Conservation (phyloP, 1,140 invertebrate genomes). For the Panonychus citri region DNA sequence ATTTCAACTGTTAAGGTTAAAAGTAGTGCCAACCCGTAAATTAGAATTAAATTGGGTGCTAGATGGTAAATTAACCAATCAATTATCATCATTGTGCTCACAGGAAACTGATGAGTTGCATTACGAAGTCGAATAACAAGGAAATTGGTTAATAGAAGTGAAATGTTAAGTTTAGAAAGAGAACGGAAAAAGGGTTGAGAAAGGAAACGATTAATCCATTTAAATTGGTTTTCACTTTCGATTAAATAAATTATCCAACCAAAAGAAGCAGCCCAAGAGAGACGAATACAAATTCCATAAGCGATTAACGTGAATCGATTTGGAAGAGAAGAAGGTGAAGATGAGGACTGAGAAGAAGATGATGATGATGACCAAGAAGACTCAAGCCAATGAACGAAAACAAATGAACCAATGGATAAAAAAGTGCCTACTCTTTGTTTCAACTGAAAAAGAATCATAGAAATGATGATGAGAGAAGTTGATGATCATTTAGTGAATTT, state of each 20-base stretch:
- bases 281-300: not conserved
- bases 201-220: not conserved
- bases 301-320: not conserved
- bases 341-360: not conserved
- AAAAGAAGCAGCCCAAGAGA: not conserved
- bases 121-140: not conserved
- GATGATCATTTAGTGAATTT: too few species aligned
- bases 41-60: not conserved
- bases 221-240: not conserved
- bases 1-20: not conserved
- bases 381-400: not conserved
- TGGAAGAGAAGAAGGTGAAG: not conserved
- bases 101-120: not conserved
- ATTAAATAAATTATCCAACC: not conserved
- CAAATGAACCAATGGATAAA: not conserved
- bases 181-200: not conserved
- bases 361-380: not conserved
- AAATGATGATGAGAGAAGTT: not conserved
- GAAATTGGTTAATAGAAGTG: not conserved
- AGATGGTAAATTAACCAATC: not conserved
- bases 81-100: not conserved
- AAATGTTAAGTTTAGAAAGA: not conserved
- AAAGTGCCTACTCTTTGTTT: not conserved
- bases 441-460: not conserved
- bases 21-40: not conserved